Base-by-base conservation (phyloP, 1,140 invertebrate species). In the Chlorops oryzae region DNA sequence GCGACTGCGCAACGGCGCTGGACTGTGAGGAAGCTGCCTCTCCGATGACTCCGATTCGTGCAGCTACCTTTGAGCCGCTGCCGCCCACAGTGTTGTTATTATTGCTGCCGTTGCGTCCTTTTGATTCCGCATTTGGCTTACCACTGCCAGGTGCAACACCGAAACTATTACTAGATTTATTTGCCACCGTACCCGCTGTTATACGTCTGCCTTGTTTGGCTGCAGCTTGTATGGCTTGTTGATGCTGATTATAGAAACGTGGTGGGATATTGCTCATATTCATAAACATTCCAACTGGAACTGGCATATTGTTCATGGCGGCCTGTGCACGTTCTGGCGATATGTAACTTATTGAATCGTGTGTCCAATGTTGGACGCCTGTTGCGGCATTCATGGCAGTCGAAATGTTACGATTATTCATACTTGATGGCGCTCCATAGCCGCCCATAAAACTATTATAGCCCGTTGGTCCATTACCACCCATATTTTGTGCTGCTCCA, bases 201-300 rank as follows among this genome's bases (percentile, higher is more conserved):
- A 47, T 42, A 55, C 55, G 41, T 48, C 58, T 15, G 37, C 54
- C 59, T 57, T 68, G 63, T 41, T 70, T 71, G 34, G 55, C 63
- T 27, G 66, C 72, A 32, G 66, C 72, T 69, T 77, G 81, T 22
- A 76, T 65, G 2, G 75, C 80, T 62, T 83, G 75, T 40, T 77
- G 75, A 56, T 88, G 86, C 58, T 90, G 88, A 61, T 90, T 89
- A 57, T 88, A 90, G 70, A 91, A 92, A 5, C 88, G 71, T 2
- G 88, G 88, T n/a, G 88, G 88, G 27, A 92, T 82, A 50, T 90
- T 88, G 7, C 87, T 81, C 88, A 92, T 90, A 61, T 91, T 91
- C 84, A 94, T 90, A 58, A 95, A 93, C 88, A 94, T 92, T 18
- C 91, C 91, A n/a, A 93, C 83, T 0, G 92, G 90, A 4, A 96